A percentile compares a stretch with the other conserved stretches of the same genome.
These are phyloP conservation scores for Melanocharis versteri DNA, from an alignment of 2,113 vertebrate genomes.

Conservation along the genomic window DNA sequence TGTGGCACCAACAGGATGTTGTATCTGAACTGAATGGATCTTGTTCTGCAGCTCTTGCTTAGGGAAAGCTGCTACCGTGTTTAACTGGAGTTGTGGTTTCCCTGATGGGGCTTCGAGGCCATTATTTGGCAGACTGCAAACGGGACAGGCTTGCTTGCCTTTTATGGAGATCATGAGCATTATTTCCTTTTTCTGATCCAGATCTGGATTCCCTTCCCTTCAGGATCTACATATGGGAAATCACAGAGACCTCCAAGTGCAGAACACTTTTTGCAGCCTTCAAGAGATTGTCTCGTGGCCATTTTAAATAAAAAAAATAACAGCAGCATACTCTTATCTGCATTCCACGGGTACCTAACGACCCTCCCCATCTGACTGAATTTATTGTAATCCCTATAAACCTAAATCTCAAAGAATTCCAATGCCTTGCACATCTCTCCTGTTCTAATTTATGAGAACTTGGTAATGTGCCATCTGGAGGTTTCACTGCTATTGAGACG, in stretches of 20 bases:
- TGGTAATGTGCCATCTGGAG: constrained; percentile 63
- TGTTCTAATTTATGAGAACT: constrained; percentile 49
- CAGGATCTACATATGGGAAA: background rate
- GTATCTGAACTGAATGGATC: background rate
- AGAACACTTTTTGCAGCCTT: background rate
- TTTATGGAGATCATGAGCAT: background rate
- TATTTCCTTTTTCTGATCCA: background rate
- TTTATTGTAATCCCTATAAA: constrained; percentile 58
- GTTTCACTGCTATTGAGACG: constrained; percentile 30
- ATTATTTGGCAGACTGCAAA: background rate
- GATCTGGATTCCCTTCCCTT: background rate
- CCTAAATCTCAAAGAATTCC: constrained; percentile 52
- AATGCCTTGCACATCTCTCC: constrained; percentile 16
- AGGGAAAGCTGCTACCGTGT: background rate
- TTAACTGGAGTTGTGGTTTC: background rate
- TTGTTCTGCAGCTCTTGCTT: background rate
- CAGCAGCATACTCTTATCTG: background rate
- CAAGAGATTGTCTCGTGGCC: background rate
- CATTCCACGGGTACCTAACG: background rate
- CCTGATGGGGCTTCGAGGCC: background rate
- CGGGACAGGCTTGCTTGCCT: background rate
- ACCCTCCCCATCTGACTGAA: constrained; percentile 35
- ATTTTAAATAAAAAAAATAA: background rate
- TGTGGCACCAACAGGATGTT: background rate
- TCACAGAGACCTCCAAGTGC: background rate